Evolutionary conservation across 92 coral and sea anemone genomes (phyloP), one percentile per base, ranked within the genome.

Genomic region (Galaxea fascicularis): DNA sequence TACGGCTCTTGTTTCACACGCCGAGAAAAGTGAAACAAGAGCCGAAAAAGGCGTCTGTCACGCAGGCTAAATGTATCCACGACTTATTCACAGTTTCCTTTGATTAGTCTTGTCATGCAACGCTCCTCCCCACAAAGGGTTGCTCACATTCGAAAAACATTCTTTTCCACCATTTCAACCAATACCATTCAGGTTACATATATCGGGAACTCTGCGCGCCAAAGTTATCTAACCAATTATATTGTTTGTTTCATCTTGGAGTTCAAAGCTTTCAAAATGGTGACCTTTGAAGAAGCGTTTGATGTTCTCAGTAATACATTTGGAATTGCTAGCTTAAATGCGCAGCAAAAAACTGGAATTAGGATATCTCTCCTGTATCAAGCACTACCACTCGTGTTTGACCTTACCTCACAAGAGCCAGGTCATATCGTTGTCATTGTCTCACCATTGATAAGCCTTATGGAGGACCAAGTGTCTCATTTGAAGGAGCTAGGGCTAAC

Each of bases 381-480:
- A 83, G 82, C 87, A 58, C 78, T 82, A 16, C 88, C 91, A 27
- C 35, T 75, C n/a, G 88, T 75, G 28, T 83, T 82, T 66, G 88
- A 83, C 56, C 62, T 29, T 11, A 77, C 78, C 14, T 60, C 68
- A 24, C 53, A 54, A 58, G 60, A 59, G 53, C 63, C 85, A 13
- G 86, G 86, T 57, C 79, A 83, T 46, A 73, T 83, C 51, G 86
- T 79, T 16, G 79, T 62, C 58, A 86, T 78, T 79, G 86, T 79
- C n/a, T 86, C 86, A 62, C 86, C 86, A 15, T 63, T 86, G 65
- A 41, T 86, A 49, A 86, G 72, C 80, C 90, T 86, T 58, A 79
- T 86, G 59, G 85, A 68, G 22, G 86, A 86, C 21, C 86, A 86
- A 35, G 85, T 86, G 26, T 24, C 47, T 21, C 56, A 66, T 67